These are phyloP conservation scores for Lerema accius DNA, from an alignment of 1,140 invertebrate species.

Conservation along the genomic window DNA sequence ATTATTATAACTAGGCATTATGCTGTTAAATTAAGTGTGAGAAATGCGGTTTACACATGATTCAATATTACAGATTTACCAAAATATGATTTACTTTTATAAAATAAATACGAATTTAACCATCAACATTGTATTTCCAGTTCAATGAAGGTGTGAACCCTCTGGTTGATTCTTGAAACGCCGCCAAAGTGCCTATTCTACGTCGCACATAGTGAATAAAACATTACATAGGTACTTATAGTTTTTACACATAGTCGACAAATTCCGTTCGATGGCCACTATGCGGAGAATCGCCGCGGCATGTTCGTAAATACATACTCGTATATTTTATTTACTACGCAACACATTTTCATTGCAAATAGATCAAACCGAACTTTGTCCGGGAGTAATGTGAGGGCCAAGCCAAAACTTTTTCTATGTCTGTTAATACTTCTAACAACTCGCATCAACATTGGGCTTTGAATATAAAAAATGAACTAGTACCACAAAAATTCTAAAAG, in stretches of 20 bases:
- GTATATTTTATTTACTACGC: slow-evolving; percentile 25
- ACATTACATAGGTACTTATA: slow-evolving; percentile 39
- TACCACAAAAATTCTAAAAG: slow-evolving; percentile 9
- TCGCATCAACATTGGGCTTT: slow-evolving; percentile 20
- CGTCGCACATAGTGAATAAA: slow-evolving; percentile 61
- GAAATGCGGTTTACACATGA: slow-evolving; percentile 12
- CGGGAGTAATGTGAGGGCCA: slow-evolving; percentile 31
- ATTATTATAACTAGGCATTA: too few species aligned
- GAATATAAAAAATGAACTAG: slow-evolving; percentile 16
- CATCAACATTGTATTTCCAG: slow-evolving; percentile 31
- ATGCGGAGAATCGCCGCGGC: slow-evolving; percentile 3
- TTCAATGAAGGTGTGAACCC: slow-evolving; percentile 45
- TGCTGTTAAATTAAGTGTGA: slow-evolving; percentile 7
- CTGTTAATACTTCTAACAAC: slow-evolving; percentile 27
- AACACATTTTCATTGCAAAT: slow-evolving; percentile 38
- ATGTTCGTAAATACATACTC: slow-evolving; percentile 11
- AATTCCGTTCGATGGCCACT: slow-evolving; percentile 17
- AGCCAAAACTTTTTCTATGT: slow-evolving; percentile 35
- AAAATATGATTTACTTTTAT: slow-evolving; percentile 5
- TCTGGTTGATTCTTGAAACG: slow-evolving; percentile 65
- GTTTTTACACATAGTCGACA: slow-evolving; percentile 36
- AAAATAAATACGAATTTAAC: slow-evolving; percentile 18
- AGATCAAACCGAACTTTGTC: slow-evolving; percentile 36
- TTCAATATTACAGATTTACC: slow-evolving; percentile 30
- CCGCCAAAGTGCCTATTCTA: slow-evolving; percentile 60